Evolutionary conservation across 2,113 vertebrate genomes (phyloP).

Genomic region (Henicopernis longicauda): DNA sequence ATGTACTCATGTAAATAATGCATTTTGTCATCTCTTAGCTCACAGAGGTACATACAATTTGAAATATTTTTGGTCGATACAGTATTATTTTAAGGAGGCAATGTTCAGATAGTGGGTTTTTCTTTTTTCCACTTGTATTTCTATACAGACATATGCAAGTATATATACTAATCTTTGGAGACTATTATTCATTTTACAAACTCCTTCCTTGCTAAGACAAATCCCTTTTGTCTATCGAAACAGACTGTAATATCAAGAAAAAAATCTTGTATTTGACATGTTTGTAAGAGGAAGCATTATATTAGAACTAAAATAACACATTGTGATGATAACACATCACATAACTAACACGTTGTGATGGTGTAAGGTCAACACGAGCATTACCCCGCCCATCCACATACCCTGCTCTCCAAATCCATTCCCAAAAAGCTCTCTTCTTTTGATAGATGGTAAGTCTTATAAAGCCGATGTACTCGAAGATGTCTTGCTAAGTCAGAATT

Average conservation of each 20-base stretch:
- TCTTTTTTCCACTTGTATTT: background rate
- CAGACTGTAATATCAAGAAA: constrained; percentile 9
- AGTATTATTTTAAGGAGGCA: background rate
- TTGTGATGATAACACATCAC: background rate
- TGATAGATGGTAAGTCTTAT: background rate
- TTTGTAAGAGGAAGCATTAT: constrained; percentile 50
- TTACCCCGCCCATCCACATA: background rate
- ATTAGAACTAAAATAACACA: constrained; percentile 5
- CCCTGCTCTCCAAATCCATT: background rate
- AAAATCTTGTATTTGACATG: constrained; percentile 4
- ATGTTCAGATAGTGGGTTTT: background rate
- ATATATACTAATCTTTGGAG: background rate
- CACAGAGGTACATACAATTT: rapidly evolving
- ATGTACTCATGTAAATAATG: no score
- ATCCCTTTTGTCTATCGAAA: background rate
- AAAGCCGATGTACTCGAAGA: background rate
- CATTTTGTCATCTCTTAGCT: background rate
- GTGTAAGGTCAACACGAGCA: background rate
- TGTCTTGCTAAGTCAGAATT: background rate
- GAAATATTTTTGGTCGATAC: background rate
- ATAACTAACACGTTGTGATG: background rate
- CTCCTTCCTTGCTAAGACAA: background rate
- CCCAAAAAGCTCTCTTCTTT: background rate
- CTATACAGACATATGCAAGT: background rate
- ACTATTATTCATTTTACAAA: background rate